Base-by-base conservation (phyloP, 2,888 invertebrate genomes). In the Archips xylosteana region DNA sequence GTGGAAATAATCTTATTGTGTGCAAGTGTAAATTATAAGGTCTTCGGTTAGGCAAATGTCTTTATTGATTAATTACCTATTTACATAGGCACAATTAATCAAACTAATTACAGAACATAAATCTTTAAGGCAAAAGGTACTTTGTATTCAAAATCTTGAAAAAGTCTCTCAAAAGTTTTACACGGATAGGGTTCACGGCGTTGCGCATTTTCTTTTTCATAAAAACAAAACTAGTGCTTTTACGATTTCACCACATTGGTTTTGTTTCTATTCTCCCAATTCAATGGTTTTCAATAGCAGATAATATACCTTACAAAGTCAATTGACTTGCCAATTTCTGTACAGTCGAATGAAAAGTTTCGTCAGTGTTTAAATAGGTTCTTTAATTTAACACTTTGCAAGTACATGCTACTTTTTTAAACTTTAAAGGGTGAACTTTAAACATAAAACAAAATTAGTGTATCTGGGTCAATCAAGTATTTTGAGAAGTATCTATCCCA, bases 241-340 rank as follows among this genome's bases (percentile, higher is more conserved):
- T 32, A 3, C 32, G 23, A 32, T 57, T 57, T 23, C 32, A 57
- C 32, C 57, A 12, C 32, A 10, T 36, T 36, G 3, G 36, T 0
- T 32, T 32, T 57, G 32, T 10, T 32, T 32, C 10, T 9, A 10
- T 32, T 57, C 6, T 2, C 57, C 57, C 12, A 10, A 57, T 57
- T 57, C n/a, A n/a, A n/a, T 49, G 13, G 49, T 32, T 57, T 32
- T 57, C 32, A 57, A 61, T 39, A n/a, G n/a, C 10, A 15, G n/a
- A 61, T 39, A 39, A n/a, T n/a, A n/a, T 39, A 39, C 36, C 61
- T n/a, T 15, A 39, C n/a, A 39, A 61, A 61, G 61, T 61, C 61
- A 15, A 61, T 61, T 61, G 61, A 61, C 39, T 61, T 61, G 61
- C 61, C 39, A 61, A 61, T 61, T 61, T 45, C 62, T 62, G 6